These are phyloP conservation scores for Nymphicus hollandicus DNA, from an alignment of 2,113 vertebrate species.

Conservation along the genomic window DNA sequence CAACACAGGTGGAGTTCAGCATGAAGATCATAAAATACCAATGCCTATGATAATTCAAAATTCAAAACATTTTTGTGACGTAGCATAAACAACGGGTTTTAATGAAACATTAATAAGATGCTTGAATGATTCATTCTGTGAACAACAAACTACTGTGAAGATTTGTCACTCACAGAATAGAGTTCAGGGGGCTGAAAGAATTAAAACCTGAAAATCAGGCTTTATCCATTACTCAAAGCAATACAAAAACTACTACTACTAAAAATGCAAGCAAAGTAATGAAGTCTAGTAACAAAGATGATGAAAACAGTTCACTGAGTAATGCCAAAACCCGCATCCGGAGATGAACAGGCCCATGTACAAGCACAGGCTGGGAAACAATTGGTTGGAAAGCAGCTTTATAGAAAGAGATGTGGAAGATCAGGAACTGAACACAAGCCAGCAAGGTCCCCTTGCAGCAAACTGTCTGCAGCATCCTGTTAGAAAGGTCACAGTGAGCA, in stretches of 20 bases:
- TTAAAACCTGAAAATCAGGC: not conserved
- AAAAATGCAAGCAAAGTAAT: not conserved
- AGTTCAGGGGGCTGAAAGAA: not conserved
- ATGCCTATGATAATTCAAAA: not conserved
- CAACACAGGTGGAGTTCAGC: not conserved
- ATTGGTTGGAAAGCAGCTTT: not conserved
- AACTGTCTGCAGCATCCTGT: not conserved
- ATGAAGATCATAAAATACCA: not conserved
- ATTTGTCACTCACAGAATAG: not conserved
- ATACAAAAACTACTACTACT: not conserved
- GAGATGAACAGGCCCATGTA: not conserved
- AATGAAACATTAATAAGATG: constrained; percentile 22
- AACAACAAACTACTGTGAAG: constrained; percentile 15
- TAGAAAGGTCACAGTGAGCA: not conserved
- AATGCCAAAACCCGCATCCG: not conserved
- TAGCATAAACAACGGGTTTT: constrained; percentile 30
- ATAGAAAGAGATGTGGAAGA: not conserved
- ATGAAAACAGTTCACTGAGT: not conserved
- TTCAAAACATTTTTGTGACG: constrained; percentile 16
- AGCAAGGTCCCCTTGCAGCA: not conserved
- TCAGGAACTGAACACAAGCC: not conserved
- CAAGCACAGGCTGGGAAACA: not conserved
- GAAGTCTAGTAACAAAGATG: not conserved
- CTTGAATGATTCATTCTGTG: constrained; percentile 22
- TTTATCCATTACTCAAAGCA: not conserved